These are phyloP conservation scores for Hirtodrosophila alboralis DNA, from an alignment of 2,888 invertebrate genomes.

Conservation along the genomic window DNA sequence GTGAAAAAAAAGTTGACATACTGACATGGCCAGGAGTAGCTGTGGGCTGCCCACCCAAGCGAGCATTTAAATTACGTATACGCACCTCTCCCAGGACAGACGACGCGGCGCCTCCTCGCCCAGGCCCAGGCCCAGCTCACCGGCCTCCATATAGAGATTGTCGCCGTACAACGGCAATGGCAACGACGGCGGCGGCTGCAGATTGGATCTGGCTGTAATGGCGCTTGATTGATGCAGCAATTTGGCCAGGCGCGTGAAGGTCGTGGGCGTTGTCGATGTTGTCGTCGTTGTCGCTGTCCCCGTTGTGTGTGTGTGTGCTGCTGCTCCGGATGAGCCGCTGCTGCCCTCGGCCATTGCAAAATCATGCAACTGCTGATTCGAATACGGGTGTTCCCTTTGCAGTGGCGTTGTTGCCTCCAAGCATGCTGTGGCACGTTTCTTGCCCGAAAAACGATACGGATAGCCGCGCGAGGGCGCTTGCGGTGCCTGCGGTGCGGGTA, in stretches of 20 bases:
- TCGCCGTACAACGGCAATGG: conserved; percentile 80
- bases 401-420: conserved; percentile 63
- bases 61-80: conserved; percentile 14
- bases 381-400: conserved; percentile 49
- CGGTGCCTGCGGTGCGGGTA: conserved; percentile 86
- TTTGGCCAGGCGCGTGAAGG: conserved; percentile 80
- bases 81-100: conserved; percentile 86
- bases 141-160: conserved; percentile 83
- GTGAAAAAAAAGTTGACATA: conserved; percentile 38
- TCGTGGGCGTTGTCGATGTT: no score
- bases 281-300: no score
- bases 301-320: no score
- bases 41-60: not conserved
- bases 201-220: conserved; percentile 64
- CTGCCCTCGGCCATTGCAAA: conserved; percentile 50
- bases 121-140: conserved; percentile 72
- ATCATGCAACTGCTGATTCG: conserved; percentile 44
- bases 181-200: conserved; percentile 55
- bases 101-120: conserved; percentile 85
- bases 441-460: conserved; percentile 83
- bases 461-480: conserved; percentile 86
- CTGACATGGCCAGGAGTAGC: conserved; percentile 11
- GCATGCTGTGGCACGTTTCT: conserved; percentile 74
- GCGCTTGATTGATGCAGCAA: conserved; percentile 80
- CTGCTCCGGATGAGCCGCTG: conserved; percentile 34